Evolutionary conservation across 92 coral and sea anemone genomes (phyloP), one percentile per base, ranked within the genome.

Genomic region (Actinostola sp.): DNA sequence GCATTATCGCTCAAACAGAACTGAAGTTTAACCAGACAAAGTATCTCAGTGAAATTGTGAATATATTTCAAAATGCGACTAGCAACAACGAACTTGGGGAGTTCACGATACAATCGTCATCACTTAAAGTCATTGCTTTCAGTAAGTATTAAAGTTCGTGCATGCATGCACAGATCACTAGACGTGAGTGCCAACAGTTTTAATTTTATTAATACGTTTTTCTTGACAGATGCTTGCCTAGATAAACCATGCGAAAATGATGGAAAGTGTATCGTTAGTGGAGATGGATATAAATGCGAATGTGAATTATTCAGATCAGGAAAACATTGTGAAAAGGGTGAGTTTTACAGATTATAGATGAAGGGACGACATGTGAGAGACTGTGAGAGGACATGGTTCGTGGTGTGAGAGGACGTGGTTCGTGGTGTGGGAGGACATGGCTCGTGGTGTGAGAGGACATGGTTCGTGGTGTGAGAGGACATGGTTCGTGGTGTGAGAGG

Each of bases 271-370:
- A 16, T 27, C 13, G 11, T 4, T 30, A 1, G 3, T 4, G 39
- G 27, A 7, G 3, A 30, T 4, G 63, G 19, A 28, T 57, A 57
- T 38, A 57, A 57, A 57, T 57, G 63, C 17, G 63, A 57, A 30
- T 57, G 63, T 57, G 21, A 57, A 57, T 30, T 4, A 29, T 57
- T 57, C 39, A 28, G 63, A 57, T 4, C 36, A 12, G 63, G 63
- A 30, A 29, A 30, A 12, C 19, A 57, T 30, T 57, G 63, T 38
- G 63, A 29, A 10, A 4, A 24, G 26, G 63, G 63, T 57, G 28
- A 57, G 63, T 11, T 16, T 19, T 16, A 2, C 2, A 53, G 2
- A 23, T 4, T 17, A 3, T 23, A 13, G 54, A 48, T 48, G 54
- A 14, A 13, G 54, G 19, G n/a, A n/a, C n/a, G n/a, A n/a, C n/a